Percentiles rank a stretch among this genome's conserved stretches.
Evolutionary conservation across 92 coral and sea anemone species (phyloP).

Genomic region (Siderastrea siderea): DNA sequence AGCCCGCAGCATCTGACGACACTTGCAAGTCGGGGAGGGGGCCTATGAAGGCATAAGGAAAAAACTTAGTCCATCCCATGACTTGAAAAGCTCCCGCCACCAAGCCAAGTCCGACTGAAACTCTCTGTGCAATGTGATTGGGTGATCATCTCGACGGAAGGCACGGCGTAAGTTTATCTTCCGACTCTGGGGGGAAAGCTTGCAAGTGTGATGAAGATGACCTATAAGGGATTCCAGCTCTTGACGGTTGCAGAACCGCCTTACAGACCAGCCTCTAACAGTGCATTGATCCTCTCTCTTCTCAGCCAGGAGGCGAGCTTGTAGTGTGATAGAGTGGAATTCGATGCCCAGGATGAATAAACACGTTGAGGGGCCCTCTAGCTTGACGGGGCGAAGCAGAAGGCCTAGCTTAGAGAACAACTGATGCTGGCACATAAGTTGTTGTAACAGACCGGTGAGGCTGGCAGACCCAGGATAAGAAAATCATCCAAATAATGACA

Average conservation of each 20-base stretch:
- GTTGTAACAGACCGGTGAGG: background rate
- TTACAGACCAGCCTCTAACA: slow-evolving; percentile 9
- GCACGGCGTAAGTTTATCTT: background rate
- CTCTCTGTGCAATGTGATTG: background rate
- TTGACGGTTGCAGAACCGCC: slow-evolving; percentile 11
- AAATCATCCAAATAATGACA: background rate
- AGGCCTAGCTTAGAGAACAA: background rate
- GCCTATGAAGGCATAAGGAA: background rate
- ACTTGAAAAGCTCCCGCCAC: slow-evolving; percentile 24
- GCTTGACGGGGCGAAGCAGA: background rate
- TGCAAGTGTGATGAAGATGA: background rate
- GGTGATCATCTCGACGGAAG: background rate
- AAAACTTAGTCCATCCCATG: background rate
- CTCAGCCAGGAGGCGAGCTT: background rate
- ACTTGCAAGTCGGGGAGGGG: slow-evolving; percentile 9
- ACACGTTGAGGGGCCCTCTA: background rate
- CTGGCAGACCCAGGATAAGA: background rate
- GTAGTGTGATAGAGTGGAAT: background rate
- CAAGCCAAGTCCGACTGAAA: slow-evolving; percentile 25
- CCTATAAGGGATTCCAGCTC: slow-evolving; percentile 17
- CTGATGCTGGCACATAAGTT: background rate
- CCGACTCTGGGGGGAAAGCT: background rate
- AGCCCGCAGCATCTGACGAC: slow-evolving; percentile 38
- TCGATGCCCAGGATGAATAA: background rate
- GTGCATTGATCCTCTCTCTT: background rate